Percentiles rank a stretch among this genome's conserved stretches.
phyloP scores from a whole-genome alignment of 2,113 vertebrate species.

The Pygoscelis adeliae region DNA sequence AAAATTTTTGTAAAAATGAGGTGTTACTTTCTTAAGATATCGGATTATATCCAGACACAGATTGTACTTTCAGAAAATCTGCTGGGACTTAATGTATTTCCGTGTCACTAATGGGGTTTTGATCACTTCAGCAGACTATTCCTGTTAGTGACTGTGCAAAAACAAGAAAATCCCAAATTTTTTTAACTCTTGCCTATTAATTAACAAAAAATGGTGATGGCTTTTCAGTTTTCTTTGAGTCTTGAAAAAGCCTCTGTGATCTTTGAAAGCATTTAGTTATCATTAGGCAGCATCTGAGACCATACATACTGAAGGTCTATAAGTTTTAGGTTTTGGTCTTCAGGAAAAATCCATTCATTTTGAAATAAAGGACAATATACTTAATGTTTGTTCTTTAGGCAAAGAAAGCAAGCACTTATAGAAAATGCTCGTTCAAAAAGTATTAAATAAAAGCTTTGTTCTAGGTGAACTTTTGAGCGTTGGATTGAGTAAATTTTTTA shows the following conservation, averaged over 20 bases:
- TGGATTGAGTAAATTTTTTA: background rate
- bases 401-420: background rate
- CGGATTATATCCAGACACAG: background rate
- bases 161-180: rapidly evolving
- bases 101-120: background rate
- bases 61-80: background rate
- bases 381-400: background rate
- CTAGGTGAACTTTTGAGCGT: background rate
- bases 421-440: background rate
- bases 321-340: background rate
- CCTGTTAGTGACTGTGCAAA: background rate
- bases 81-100: background rate
- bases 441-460: background rate
- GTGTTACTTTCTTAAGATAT: background rate
- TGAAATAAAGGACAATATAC: background rate
- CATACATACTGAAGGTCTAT: background rate
- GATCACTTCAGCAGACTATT: background rate
- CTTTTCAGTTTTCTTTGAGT: background rate
- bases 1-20: background rate
- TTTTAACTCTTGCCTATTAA: background rate
- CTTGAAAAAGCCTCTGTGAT: background rate
- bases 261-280: background rate
- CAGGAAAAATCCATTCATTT: background rate
- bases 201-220: background rate
- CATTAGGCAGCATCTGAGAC: background rate